Evolutionary conservation across 2,888 invertebrate species (phyloP), one percentile per base, ranked within the genome.

Genomic region (Aethes cnicana): DNA sequence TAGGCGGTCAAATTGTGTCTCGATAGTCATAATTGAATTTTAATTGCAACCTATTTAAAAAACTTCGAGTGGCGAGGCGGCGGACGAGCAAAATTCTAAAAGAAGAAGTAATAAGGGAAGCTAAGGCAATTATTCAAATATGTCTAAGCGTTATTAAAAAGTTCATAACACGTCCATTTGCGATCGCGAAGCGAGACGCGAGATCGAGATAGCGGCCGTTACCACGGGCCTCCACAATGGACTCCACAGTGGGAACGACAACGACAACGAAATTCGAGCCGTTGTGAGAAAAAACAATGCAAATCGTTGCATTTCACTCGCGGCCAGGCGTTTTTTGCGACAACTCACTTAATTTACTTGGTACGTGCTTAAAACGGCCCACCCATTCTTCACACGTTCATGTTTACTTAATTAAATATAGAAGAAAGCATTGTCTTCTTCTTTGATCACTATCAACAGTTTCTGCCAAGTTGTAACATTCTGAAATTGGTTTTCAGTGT

Each of bases 301-400:
- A 76, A 81, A 79, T 77, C 65, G 72, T 73, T 76, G 77, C 81
- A 79, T 82, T 80, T 81, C 75, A 71, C 74, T 63, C 50, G 57
- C 59, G 47, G 21, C 36, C 39, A 50, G 52, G 16, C 46, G 46
- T 35, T 47, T 48, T 57, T 52, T 43, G 48, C 48, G 37, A 39
- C 12, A n/a, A 20, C 42, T 42, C 23, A 30, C 21, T 43, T 44
- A 33, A 52, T 52, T 39, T 26, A 46, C 52, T 46, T 25, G 28
- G 25, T 11, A 14, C 26, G 43, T 50, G 36, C 30, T 30, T 23
- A 7, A 35, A 42, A 33, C 28, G 35, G 35, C 35, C 28, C 39
- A 8, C 35, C 23, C 9, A n/a, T n/a, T 36, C 9, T 52, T 52
- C 46, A 33, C 52, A 52, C 44, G 33, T 35, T 12, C 2, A 11